These are phyloP conservation scores for Petrophora chlorosata DNA, from an alignment of 2,888 invertebrate species.

Conservation along the genomic window DNA sequence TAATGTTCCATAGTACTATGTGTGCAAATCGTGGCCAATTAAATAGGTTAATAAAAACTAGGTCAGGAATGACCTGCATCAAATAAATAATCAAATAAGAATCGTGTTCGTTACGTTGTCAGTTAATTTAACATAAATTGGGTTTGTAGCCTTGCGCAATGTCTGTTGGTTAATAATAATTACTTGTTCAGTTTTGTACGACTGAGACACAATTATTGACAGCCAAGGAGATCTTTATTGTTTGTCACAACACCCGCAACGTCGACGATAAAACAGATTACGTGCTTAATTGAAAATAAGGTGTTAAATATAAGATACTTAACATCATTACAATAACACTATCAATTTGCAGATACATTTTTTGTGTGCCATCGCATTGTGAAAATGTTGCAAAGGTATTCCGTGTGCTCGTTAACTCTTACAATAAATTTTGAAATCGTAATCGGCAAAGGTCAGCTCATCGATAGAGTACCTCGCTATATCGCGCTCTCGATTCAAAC, in stretches of 20 bases:
- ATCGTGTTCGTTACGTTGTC: constrained; percentile 53
- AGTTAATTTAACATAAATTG: constrained; percentile 67
- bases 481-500: constrained; percentile 27
- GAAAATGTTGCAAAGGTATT: constrained; percentile 28
- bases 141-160: constrained; percentile 60
- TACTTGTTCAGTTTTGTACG: constrained; percentile 49
- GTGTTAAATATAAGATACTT: too few relatives aligned
- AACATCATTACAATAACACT: not conserved
- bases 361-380: constrained; percentile 19
- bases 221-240: constrained; percentile 26
- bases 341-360: constrained; percentile 4
- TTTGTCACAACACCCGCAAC: constrained; percentile 19
- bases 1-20: too few relatives aligned
- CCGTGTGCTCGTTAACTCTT: constrained; percentile 32
- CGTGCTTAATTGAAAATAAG: too few relatives aligned
- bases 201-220: constrained; percentile 36
- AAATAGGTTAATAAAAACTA: constrained; percentile 5
- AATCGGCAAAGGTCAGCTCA: constrained; percentile 63
- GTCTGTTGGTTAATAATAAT: constrained; percentile 56
- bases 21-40: not conserved
- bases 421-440: constrained; percentile 64
- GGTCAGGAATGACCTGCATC: constrained; percentile 23
- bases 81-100: constrained; percentile 44
- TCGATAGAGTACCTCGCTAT: constrained; percentile 41
- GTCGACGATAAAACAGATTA: not conserved